Evolutionary conservation across 1,140 invertebrate genomes (phyloP).

Genomic region (Drosophila seguyi): DNA sequence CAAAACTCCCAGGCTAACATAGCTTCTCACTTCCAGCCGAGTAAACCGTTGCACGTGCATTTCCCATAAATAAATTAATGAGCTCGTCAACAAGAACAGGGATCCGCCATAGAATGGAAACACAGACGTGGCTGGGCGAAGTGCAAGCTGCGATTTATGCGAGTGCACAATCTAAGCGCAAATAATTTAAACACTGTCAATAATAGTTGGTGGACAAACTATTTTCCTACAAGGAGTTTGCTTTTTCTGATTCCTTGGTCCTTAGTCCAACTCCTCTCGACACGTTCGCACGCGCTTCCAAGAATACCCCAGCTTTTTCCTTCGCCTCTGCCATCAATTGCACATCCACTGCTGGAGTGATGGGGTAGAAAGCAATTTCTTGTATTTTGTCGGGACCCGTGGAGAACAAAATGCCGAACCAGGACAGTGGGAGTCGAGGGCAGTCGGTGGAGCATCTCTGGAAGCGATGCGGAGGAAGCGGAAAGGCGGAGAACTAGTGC

Average conservation of each 20-base stretch:
- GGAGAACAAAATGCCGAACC: conserved; percentile 22
- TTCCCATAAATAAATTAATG: conserved; percentile 84
- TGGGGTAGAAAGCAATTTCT: conserved; percentile 74
- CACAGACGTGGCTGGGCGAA: conserved; percentile 18
- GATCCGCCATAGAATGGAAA: conserved; percentile 33
- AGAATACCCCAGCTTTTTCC: conserved; percentile 23
- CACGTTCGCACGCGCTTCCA: conserved; percentile 71
- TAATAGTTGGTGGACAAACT: conserved; percentile 75
- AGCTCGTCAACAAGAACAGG: conserved; percentile 42
- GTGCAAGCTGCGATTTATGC: conserved; percentile 74
- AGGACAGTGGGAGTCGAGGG: not conserved
- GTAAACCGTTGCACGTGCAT: conserved; percentile 77
- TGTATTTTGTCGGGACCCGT: conserved; percentile 65
- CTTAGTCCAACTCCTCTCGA: conserved; percentile 56
- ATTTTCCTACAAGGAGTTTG: conserved; percentile 65
- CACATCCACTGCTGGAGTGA: conserved; percentile 70
- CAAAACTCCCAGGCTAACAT: conserved; percentile 62
- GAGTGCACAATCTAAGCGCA: conserved; percentile 75
- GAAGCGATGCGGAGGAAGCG: conserved; percentile 23
- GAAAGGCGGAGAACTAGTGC: not conserved
- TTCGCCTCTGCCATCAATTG: conserved; percentile 69
- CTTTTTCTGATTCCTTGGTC: conserved; percentile 5
- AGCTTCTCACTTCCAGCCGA: conserved; percentile 79
- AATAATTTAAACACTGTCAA: conserved; percentile 84
- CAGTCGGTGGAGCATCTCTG: conserved; percentile 27